Conservation (phyloP, 2,113 vertebrate species). For the Taxidea taxus region DNA sequence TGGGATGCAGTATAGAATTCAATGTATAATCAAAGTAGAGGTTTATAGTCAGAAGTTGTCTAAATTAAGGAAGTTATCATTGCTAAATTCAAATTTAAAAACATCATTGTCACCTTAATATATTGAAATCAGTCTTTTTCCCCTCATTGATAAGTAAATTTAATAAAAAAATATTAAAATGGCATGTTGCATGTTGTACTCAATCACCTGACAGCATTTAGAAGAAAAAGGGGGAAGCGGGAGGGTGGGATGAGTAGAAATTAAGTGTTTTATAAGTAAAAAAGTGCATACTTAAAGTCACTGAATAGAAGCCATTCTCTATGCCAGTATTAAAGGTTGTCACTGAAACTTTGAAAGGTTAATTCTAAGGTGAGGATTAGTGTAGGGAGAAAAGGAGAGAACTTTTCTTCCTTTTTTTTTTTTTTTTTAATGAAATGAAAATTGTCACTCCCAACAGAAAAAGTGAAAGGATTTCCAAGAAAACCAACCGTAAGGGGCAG, state of each 20-base stretch:
- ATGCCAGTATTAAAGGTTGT: background rate
- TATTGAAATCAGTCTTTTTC: background rate
- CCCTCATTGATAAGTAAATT: background rate
- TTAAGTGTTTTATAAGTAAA: background rate
- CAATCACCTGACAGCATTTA: background rate
- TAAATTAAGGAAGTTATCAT: background rate
- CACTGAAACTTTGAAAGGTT: background rate
- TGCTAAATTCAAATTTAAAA: background rate
- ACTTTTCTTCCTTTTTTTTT: background rate
- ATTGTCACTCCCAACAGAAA: background rate
- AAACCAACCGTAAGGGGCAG: background rate
- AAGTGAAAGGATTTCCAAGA: background rate
- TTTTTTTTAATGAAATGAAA: background rate
- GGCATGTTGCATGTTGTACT: background rate
- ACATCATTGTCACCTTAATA: background rate
- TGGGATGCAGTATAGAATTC: background rate
- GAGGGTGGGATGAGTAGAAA: background rate
- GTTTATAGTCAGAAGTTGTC: background rate
- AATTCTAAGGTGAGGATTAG: background rate
- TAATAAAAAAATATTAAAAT: slow-evolving; percentile 24
- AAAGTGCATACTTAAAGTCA: background rate
- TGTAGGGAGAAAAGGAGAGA: background rate
- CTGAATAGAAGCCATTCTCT: background rate
- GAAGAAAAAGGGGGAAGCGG: background rate
- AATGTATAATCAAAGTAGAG: background rate